Percentiles rank a stretch among this genome's conserved stretches.
Evolutionary conservation across 2,797 vertebrate genomes (phyloP).

Genomic region (Glyptemys insculpta): DNA sequence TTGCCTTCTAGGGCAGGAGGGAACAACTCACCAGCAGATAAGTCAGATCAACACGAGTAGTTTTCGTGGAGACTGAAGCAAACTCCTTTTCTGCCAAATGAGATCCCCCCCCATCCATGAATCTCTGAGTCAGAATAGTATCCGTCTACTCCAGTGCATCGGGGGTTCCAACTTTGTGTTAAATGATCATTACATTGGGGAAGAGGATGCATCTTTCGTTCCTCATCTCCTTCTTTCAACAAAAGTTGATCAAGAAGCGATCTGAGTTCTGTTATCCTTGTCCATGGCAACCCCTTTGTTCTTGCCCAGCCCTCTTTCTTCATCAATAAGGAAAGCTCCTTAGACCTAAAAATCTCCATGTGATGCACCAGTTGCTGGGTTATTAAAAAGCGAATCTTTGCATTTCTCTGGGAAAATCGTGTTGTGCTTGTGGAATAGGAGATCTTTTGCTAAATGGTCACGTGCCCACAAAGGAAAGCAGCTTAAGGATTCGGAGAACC

Average conservation of each 20-base stretch:
- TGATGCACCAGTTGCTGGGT: slow-evolving; percentile 25
- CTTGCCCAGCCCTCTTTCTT: background rate
- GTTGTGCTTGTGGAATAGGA: background rate
- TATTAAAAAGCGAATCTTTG: slow-evolving; percentile 30
- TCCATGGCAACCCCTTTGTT: background rate
- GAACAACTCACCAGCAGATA: background rate
- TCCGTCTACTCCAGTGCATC: background rate
- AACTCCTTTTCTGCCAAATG: rapidly evolving
- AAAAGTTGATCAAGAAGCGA: background rate
- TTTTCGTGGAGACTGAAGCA: rapidly evolving
- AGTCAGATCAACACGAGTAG: background rate
- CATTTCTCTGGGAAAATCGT: slow-evolving; percentile 63
- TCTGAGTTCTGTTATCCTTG: background rate
- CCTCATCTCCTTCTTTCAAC: background rate
- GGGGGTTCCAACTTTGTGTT: background rate
- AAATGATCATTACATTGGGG: background rate
- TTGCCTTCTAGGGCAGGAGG: background rate
- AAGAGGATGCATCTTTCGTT: background rate
- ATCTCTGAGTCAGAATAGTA: background rate
- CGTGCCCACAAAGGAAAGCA: slow-evolving; percentile 76
- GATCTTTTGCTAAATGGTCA: slow-evolving; percentile 63
- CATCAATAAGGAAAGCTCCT: background rate
- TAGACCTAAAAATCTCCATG: slow-evolving; percentile 44
- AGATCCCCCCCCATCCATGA: background rate
- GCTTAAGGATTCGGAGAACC: slow-evolving; percentile 69